Evolutionary conservation across 2,888 invertebrate genomes (phyloP).

Genomic region (Pristionchus mayeri): DNA sequence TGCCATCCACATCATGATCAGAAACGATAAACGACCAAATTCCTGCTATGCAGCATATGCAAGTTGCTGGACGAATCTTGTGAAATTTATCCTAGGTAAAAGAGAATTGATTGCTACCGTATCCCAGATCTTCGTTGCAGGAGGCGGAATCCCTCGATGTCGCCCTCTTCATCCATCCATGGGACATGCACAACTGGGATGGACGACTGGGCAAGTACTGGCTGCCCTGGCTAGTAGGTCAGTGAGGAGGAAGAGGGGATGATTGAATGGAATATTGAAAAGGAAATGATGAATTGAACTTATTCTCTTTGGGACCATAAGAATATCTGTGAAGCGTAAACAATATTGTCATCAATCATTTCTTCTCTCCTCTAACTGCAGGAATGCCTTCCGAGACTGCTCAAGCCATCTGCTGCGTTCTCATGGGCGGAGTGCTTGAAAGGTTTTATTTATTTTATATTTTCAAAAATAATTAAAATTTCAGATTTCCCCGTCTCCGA

Average conservation of each 20-base stretch:
- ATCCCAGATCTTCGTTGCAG: slow-evolving; percentile 69
- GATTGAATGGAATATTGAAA: too few species aligned
- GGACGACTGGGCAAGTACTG: slow-evolving; percentile 80
- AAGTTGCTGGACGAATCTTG: too few species aligned
- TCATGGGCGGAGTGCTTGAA: slow-evolving; percentile 80
- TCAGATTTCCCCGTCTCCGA: slow-evolving; percentile 79
- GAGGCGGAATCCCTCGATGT: slow-evolving; percentile 79
- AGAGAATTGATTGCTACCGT: not conserved
- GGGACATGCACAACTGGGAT: slow-evolving; percentile 80
- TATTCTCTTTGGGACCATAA: slow-evolving; percentile 53
- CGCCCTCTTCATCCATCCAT: slow-evolving; percentile 81
- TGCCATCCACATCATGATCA: too few species aligned
- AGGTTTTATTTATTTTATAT: not conserved
- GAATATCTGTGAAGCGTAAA: too few species aligned
- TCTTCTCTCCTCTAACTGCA: slow-evolving; percentile 56
- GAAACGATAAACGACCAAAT: too few species aligned
- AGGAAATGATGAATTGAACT: too few species aligned
- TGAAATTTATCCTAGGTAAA: not conserved
- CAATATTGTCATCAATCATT: too few species aligned
- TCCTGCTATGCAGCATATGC: too few species aligned
- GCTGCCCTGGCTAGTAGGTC: slow-evolving; percentile 81
- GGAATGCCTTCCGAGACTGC: slow-evolving; percentile 81
- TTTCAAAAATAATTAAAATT: slow-evolving; percentile 56
- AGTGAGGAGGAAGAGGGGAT: not conserved
- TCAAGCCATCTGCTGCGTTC: slow-evolving; percentile 79